These are phyloP conservation scores for Phoronis australis DNA, from an alignment of 2,888 invertebrate genomes.

Conservation along the genomic window DNA sequence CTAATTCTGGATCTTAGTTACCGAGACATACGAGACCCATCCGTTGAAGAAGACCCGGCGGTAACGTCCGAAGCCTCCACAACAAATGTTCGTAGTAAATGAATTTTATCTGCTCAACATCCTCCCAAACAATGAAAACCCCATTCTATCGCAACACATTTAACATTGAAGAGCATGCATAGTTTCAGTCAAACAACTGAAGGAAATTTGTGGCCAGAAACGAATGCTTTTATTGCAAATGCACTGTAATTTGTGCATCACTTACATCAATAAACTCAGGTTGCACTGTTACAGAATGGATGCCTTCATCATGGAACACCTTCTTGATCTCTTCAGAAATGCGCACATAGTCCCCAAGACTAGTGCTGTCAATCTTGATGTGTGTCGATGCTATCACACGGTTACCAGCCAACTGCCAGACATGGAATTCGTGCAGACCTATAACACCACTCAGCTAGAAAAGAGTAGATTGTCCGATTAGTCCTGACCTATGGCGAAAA, in stretches of 20 bases:
- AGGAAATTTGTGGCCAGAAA: background rate
- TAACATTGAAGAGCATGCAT: background rate
- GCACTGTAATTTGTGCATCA: background rate
- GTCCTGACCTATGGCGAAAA: too few relatives aligned
- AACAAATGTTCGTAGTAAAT: too few relatives aligned
- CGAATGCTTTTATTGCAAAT: background rate
- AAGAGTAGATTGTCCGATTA: too few relatives aligned
- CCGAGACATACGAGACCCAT: background rate
- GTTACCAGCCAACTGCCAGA: slow-evolving; percentile 96
- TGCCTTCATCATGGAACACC: slow-evolving; percentile 96
- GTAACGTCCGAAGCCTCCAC: too few relatives aligned
- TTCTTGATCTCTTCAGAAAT: slow-evolving; percentile 94
- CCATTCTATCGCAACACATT: background rate
- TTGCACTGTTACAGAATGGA: slow-evolving; percentile 97
- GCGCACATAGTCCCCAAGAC: slow-evolving; percentile 87
- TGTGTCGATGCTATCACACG: slow-evolving; percentile 96
- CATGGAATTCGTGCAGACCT: slow-evolving; percentile 96
- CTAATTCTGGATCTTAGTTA: too few relatives aligned
- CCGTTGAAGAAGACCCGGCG: background rate
- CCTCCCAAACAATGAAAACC: background rate
- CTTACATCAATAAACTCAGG: slow-evolving; percentile 84
- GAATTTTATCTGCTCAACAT: too few relatives aligned
- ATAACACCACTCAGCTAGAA: slow-evolving; percentile 76
- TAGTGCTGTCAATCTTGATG: slow-evolving; percentile 88
- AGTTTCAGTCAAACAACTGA: background rate